phyloP scores from a whole-genome alignment of 53 echinoderm and acorn worm species.

The Echinometra lucunter region DNA sequence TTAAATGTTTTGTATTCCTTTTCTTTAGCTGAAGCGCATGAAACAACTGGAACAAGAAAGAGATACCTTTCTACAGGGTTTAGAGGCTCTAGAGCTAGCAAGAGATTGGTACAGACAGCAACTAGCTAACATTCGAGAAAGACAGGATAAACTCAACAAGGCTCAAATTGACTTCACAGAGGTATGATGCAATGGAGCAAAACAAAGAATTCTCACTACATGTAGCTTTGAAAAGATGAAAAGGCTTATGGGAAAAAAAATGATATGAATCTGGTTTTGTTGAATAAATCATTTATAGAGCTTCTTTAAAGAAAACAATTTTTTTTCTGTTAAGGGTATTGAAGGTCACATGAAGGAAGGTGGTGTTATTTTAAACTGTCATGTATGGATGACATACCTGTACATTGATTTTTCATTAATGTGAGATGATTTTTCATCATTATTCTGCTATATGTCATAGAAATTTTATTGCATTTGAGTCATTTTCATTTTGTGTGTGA shows the following conservation, averaged over 20 bases:
- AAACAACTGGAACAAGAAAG: slow-evolving; percentile 96
- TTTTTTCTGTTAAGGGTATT: background rate
- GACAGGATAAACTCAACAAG: slow-evolving; percentile 75
- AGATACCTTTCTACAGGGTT: slow-evolving; percentile 89
- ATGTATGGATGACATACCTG: background rate
- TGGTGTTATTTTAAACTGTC: no score
- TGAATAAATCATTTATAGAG: background rate
- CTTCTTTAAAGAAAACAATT: background rate
- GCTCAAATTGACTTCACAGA: slow-evolving; percentile 64
- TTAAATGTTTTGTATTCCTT: background rate
- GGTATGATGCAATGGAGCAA: background rate
- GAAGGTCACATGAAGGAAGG: background rate
- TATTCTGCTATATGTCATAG: no score
- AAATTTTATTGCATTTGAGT: no score
- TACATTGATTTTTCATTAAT: background rate
- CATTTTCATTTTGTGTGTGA: no score
- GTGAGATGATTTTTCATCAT: no score
- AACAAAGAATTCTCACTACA: background rate
- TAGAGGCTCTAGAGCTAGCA: slow-evolving; percentile 88
- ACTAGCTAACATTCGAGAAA: slow-evolving; percentile 78
- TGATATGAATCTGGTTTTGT: background rate
- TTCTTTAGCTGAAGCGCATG: slow-evolving; percentile 91
- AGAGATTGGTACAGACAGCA: slow-evolving; percentile 93
- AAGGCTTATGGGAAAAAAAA: background rate
- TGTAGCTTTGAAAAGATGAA: background rate